Percentiles rank a stretch among this genome's conserved stretches.
These are phyloP conservation scores for Zeus faber DNA, from an alignment of 2,113 vertebrate genomes.

Conservation along the genomic window DNA sequence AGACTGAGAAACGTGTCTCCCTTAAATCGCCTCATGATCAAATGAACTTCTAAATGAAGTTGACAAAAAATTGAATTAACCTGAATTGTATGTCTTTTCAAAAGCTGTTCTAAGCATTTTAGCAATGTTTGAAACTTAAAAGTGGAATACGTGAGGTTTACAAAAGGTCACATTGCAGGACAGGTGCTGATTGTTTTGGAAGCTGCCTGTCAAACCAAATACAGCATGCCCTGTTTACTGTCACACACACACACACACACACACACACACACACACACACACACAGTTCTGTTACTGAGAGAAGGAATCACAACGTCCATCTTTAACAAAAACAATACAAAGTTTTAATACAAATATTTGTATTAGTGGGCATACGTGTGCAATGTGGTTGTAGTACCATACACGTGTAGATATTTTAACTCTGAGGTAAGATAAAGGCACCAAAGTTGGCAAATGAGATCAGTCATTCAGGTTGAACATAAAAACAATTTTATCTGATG, in stretches of 20 bases:
- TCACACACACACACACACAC: not conserved
- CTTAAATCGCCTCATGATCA: not conserved
- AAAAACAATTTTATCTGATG: not conserved
- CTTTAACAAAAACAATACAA: conserved; percentile 22
- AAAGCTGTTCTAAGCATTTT: too few relatives aligned
- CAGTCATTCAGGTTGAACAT: not conserved
- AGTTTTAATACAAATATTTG: conserved; percentile 34
- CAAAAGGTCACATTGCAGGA: not conserved
- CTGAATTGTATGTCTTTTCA: too few relatives aligned
- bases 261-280: not conserved
- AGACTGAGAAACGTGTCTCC: conserved; percentile 31
- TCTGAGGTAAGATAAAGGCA: conserved; percentile 48
- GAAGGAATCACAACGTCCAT: conserved; percentile 8
- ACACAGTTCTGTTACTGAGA: not conserved
- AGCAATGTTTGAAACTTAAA: too few relatives aligned
- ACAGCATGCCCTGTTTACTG: not conserved
- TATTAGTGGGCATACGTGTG: conserved; percentile 35
- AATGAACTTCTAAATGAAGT: not conserved
- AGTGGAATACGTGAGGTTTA: too few relatives aligned
- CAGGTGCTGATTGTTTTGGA: conserved; percentile 43
- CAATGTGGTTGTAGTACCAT: conserved; percentile 39
- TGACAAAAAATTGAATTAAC: conserved; percentile 9
- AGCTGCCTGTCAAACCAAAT: conserved; percentile 23
- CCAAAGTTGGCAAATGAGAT: conserved; percentile 5
- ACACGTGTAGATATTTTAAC: conserved; percentile 26